phyloP scores from a whole-genome alignment of 2,113 vertebrate genomes.

The Microtus oregoni region DNA sequence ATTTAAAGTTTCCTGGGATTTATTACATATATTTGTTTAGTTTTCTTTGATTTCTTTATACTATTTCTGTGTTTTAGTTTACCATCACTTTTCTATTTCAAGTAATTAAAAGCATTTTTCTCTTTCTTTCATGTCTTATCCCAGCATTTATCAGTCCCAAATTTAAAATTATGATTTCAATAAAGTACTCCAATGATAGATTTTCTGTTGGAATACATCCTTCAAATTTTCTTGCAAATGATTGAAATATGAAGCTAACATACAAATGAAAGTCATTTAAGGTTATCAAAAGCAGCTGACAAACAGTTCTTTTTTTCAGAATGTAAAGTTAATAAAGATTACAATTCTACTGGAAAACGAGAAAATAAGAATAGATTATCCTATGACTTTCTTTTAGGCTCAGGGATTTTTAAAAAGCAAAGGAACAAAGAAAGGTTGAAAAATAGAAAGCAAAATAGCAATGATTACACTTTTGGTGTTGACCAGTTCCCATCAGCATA shows the following conservation, averaged over 20 bases:
- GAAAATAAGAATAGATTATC: neutral
- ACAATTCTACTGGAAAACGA: neutral
- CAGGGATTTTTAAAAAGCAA: neutral
- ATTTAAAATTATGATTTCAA: neutral
- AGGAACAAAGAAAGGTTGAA: neutral
- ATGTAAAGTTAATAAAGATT: neutral
- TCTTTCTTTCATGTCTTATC: fast-evolving
- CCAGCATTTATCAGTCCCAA: neutral
- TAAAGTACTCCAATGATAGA: neutral
- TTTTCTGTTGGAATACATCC: neutral
- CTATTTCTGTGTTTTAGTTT: neutral
- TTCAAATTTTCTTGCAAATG: neutral
- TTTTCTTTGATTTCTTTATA: neutral
- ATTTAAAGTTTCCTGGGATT: neutral
- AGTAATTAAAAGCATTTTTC: neutral
- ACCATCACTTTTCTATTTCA: neutral
- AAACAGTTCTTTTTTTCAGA: neutral
- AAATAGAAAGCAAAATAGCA: neutral
- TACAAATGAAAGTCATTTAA: neutral
- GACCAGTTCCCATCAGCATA: neutral
- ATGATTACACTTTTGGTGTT: neutral
- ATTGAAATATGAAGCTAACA: neutral
- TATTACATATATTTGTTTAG: neutral
- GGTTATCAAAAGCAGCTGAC: neutral
- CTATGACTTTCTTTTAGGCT: neutral